Percentiles rank a stretch among this genome's conserved stretches.
Evolutionary conservation across 1,140 invertebrate species (phyloP).

Genomic region (Mesaphorura yosii): DNA sequence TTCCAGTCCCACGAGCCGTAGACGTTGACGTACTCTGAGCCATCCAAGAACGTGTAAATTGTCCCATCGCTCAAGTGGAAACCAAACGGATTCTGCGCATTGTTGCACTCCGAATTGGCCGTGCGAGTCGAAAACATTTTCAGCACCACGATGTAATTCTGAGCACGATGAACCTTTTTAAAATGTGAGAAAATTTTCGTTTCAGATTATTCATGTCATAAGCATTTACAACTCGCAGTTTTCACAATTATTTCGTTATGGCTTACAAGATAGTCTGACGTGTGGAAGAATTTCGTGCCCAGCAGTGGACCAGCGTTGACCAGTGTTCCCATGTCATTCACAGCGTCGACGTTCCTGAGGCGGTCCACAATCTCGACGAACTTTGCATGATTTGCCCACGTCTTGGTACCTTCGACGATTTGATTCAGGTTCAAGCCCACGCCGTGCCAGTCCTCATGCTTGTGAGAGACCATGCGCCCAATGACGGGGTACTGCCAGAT

Average conservation of each 20-base stretch:
- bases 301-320: background rate
- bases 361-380: conserved; percentile 6
- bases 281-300: conserved; percentile 8
- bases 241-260: background rate
- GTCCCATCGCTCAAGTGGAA: conserved; percentile 15
- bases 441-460: conserved; percentile 4
- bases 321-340: background rate
- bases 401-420: background rate
- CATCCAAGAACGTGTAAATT: conserved; percentile 7
- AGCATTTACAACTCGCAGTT: background rate
- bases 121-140: conserved; percentile 19
- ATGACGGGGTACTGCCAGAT: conserved; percentile 11
- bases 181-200: background rate
- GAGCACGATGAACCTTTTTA: conserved; percentile 7
- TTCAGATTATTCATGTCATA: too few species aligned
- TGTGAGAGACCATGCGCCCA: conserved; percentile 16
- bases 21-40: conserved; percentile 12
- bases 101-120: conserved; percentile 19
- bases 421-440: conserved; percentile 5
- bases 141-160: background rate
- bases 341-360: background rate
- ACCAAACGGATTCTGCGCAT: conserved; percentile 15
- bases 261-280: conserved; percentile 12
- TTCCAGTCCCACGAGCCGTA: conserved; percentile 20
- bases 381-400: background rate